phyloP scores from a whole-genome alignment of 1,140 invertebrate genomes.

The Listronotus oregonensis region DNA sequence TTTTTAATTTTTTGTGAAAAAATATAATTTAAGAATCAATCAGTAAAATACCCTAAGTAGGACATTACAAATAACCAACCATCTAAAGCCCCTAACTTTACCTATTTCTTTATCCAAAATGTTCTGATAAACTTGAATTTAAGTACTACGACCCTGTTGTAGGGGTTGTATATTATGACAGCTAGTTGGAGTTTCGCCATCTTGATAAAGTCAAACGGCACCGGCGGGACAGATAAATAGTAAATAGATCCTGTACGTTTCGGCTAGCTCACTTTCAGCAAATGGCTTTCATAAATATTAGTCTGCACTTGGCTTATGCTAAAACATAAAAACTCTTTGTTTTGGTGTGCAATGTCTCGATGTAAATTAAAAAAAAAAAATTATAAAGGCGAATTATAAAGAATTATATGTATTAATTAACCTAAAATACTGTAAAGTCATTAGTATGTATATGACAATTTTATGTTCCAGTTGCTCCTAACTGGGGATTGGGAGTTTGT shows the following conservation, averaged over 20 bases:
- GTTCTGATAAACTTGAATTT: not conserved
- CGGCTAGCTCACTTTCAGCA: conserved; percentile 48
- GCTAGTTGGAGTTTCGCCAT: conserved; percentile 40
- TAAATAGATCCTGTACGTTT: conserved; percentile 51
- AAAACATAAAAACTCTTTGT: not conserved
- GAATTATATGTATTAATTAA: no score
- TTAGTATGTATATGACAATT: no score
- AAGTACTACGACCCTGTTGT: not conserved
- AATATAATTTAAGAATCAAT: no score
- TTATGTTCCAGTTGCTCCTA: no score
- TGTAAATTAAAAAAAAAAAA: conserved; percentile 8
- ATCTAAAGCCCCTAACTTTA: not conserved
- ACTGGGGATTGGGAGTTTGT: no score
- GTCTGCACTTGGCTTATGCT: conserved; percentile 16
- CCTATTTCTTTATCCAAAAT: not conserved
- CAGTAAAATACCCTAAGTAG: no score
- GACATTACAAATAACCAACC: no score
- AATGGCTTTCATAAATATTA: conserved; percentile 53
- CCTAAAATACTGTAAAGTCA: no score
- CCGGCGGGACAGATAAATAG: conserved; percentile 52
- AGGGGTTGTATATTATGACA: conserved; percentile 15
- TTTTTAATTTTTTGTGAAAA: no score
- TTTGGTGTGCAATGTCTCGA: not conserved
- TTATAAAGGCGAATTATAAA: no score
- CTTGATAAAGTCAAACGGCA: conserved; percentile 52